A percentile compares a stretch with the other conserved stretches of the same genome.
phyloP scores from a whole-genome alignment of 2,113 vertebrate species.

The Oreochromis aureus region DNA sequence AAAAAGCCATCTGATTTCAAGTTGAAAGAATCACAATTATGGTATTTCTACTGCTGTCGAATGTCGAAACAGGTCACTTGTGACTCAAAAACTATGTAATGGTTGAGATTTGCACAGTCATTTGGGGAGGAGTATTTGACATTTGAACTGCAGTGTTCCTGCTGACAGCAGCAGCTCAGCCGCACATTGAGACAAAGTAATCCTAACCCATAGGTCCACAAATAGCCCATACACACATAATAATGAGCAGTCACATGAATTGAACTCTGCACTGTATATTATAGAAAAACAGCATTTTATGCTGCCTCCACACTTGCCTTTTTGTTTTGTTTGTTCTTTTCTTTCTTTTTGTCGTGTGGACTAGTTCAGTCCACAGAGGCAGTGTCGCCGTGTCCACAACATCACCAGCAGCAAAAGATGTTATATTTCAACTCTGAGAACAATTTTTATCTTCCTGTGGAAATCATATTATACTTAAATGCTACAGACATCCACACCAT shows the following conservation, averaged over 20 bases:
- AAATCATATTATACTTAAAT: neutral
- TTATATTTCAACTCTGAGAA: neutral
- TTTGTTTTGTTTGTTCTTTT: neutral
- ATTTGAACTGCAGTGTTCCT: neutral
- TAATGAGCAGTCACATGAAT: neutral
- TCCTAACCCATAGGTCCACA: neutral
- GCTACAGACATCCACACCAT: neutral
- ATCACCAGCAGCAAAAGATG: neutral
- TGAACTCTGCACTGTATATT: neutral
- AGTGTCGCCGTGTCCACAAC: neutral
- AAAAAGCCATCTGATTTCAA: too few relatives aligned
- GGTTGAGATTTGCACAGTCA: too few relatives aligned
- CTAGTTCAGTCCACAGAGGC: neutral
- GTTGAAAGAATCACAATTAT: too few relatives aligned
- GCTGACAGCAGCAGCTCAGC: neutral
- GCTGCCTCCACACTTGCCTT: accelerated
- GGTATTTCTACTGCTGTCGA: too few relatives aligned
- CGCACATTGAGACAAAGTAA: neutral
- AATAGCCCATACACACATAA: neutral
- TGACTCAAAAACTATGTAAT: too few relatives aligned
- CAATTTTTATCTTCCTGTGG: neutral
- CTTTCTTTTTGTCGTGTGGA: neutral
- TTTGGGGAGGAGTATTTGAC: neutral
- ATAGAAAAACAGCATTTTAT: neutral
- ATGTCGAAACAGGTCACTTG: too few relatives aligned